Conservation (phyloP, 2,888 invertebrate species). For the Drosophila kuntzei region DNA sequence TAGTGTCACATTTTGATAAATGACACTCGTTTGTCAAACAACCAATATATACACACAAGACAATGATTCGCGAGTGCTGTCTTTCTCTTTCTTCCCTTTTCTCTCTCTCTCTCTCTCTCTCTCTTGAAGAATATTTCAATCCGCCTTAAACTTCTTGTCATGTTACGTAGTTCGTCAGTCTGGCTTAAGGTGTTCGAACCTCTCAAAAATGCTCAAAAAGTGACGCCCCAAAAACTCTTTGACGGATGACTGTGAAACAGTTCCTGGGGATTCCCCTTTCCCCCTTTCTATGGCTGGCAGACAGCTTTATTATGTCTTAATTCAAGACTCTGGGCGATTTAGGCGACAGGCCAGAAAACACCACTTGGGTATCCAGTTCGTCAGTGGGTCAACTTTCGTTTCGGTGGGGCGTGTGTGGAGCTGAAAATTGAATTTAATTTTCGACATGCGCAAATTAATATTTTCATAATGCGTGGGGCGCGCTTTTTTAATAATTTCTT, state of each 20-base stretch:
- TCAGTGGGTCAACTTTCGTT: slow-evolving; percentile 78
- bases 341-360: slow-evolving; percentile 50
- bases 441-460: slow-evolving; percentile 70
- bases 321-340: slow-evolving; percentile 71
- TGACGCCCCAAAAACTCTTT: slow-evolving; percentile 51
- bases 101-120: neutral
- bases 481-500: slow-evolving; percentile 70
- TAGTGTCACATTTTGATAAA: slow-evolving; percentile 83
- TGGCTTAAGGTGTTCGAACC: slow-evolving; percentile 52
- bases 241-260: slow-evolving; percentile 64
- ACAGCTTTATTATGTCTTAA: slow-evolving; percentile 83
- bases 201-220: slow-evolving; percentile 46
- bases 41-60: slow-evolving; percentile 27
- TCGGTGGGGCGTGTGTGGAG: slow-evolving; percentile 34
- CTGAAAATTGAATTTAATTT: slow-evolving; percentile 76
- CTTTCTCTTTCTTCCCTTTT: neutral
- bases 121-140: slow-evolving; percentile 28
- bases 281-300: slow-evolving; percentile 19
- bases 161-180: slow-evolving; percentile 47
- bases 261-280: neutral
- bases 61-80: slow-evolving; percentile 39
- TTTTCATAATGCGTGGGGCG: slow-evolving; percentile 80
- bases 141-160: slow-evolving; percentile 29
- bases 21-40: slow-evolving; percentile 82
- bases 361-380: neutral